Evolutionary conservation across 2,797 vertebrate genomes (phyloP).

Genomic region (Coilia nasus): DNA sequence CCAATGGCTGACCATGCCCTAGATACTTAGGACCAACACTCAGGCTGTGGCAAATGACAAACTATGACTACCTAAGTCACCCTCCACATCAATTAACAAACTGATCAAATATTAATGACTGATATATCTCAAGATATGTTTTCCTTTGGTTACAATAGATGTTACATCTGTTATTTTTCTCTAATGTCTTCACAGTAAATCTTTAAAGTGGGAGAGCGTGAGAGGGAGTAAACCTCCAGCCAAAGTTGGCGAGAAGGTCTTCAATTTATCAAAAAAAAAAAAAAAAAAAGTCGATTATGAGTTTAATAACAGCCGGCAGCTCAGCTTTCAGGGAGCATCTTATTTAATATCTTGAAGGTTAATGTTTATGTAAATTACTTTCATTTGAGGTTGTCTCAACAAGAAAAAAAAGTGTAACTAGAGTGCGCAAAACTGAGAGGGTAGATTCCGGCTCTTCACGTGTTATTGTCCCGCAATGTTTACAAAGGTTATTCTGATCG

Average conservation of each 20-base stretch:
- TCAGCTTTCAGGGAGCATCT: not conserved
- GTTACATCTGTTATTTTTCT: not conserved
- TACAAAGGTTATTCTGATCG: conserved; percentile 43
- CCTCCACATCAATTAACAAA: not conserved
- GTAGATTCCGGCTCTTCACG: conserved; percentile 28
- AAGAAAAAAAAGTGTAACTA: conserved; percentile 42
- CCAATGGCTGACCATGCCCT: not conserved
- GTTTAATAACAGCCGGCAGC: not conserved
- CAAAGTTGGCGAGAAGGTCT: not conserved
- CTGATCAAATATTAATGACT: not conserved
- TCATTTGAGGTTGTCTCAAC: not conserved
- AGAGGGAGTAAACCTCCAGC: not conserved
- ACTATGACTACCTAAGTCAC: not conserved
- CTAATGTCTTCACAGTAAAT: no score
- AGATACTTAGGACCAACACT: not conserved
- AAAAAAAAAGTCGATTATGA: not conserved
- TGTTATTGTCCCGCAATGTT: conserved; percentile 39
- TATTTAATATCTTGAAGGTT: not conserved
- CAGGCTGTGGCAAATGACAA: not conserved
- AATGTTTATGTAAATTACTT: not conserved
- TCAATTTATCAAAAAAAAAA: not conserved
- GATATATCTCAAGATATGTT: not conserved
- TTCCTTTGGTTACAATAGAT: not conserved
- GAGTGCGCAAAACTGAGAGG: conserved; percentile 30
- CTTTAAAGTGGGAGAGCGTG: no score